Conservation (phyloP, 1,140 invertebrate genomes). For the Cyclargus thomasi region DNA sequence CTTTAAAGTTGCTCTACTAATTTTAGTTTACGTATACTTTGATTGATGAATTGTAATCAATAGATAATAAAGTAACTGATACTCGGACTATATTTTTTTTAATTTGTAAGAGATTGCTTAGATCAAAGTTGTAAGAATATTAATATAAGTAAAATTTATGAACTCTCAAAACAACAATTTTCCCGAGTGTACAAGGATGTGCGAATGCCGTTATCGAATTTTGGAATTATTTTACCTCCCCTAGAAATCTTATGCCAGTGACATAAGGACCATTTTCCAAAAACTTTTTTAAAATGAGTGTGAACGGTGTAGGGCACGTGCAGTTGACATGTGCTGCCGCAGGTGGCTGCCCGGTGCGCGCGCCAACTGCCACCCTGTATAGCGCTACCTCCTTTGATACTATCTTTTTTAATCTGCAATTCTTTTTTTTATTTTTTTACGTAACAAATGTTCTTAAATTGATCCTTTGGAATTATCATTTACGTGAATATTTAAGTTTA, state of each 20-base stretch:
- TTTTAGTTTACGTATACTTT: too few relatives aligned
- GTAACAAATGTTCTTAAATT: background rate
- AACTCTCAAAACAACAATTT: too few relatives aligned
- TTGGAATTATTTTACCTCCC: too few relatives aligned
- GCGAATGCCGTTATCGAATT: background rate
- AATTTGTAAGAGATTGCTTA: too few relatives aligned
- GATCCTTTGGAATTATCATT: background rate
- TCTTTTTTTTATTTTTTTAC: background rate
- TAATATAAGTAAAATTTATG: too few relatives aligned
- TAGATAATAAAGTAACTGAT: too few relatives aligned
- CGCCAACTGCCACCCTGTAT: conserved; percentile 28
- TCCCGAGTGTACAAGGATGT: background rate
- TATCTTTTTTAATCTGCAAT: background rate
- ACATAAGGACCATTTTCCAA: too few relatives aligned
- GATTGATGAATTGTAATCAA: too few relatives aligned
- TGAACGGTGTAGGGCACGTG: conserved; percentile 27
- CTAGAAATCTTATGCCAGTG: too few relatives aligned
- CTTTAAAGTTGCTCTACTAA: too few relatives aligned
- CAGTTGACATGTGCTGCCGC: conserved; percentile 33
- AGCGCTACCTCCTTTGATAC: background rate
- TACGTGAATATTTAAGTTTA: background rate
- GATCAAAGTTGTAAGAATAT: too few relatives aligned
- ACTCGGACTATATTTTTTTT: too few relatives aligned
- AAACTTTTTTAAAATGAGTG: background rate
- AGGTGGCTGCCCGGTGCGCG: conserved; percentile 36